Base-by-base conservation (phyloP, 2,113 vertebrate genomes). In the Thalassoma bifasciatum region DNA sequence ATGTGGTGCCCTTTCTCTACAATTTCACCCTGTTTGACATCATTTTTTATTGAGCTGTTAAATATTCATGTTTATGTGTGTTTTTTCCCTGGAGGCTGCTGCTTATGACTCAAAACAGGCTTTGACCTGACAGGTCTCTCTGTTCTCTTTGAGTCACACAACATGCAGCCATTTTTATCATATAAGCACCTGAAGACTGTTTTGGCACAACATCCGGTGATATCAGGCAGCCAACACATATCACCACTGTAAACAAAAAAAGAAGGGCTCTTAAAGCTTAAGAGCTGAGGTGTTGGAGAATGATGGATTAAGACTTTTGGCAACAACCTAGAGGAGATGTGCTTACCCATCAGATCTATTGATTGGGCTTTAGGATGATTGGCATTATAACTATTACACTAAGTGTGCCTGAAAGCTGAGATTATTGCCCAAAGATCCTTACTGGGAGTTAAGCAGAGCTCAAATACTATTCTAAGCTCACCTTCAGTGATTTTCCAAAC, bases 401-500 rank as follows among this genome's bases (percentile, higher is more conserved):
- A 9, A 10, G 3, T 12, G 8, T 34, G 13, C 5, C 11, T 26
- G 21, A 17, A 26, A 17, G 30, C 30, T 42, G 8, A 57, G 16
- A 34, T 44, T 16, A 22, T n/a, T 37, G 11, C 22, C n/a, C 37
- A 13, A 54, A 58, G 11, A 46, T 30, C 1, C 26, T 53, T 26
- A 59, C 13, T 50, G 14, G 14, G 12, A 50, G 7, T 0, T 0
- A 19, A 5, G 23, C n/a, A 62, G 21, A 63, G 8, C 54, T 38
- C 11, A 69, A 26, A 44, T 36, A n/a, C 9, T 4, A 22, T 36
- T 21, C 1, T 82, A 92, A 95, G 71, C 95, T 96, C 16, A 99
- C 96, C 68, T 95, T 95, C n/a, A 99, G 91, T 36, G 95, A 91
- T 1, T 94, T 94, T 2, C 97, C 97, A 0, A 95, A 93, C 2